Evolutionary conservation across 2,888 invertebrate species (phyloP), one percentile per base, ranked within the genome.

Genomic region (Chymomyza procnemis): DNA sequence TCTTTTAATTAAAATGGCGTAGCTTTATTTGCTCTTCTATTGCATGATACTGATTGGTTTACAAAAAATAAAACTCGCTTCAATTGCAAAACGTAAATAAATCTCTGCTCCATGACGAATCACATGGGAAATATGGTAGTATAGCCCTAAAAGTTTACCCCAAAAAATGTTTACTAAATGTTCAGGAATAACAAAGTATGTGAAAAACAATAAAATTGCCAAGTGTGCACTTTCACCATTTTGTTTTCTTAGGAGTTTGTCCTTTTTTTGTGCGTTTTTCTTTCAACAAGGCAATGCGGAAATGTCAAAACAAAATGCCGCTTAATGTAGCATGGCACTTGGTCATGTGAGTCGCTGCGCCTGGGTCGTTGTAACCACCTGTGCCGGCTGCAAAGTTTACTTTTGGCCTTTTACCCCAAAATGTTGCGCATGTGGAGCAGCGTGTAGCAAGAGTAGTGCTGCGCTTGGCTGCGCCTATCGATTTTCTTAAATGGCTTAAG

Each of bases 261-360:
- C 19, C 21, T 54, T 54, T 54, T 50, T 4, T 8, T 50, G 3
- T 4, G 48, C 48, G 14, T 54, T 54, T 54, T 54, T 21, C 54
- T 19, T 14, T 18, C 22, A 41, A 41, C 34, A 12, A 41, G 52
- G 62, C 54, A 22, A 61, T 73, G 66, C 73, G 69, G 72, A 75
- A 75, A 75, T 75, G 74, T 78, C 85, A 76, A 75, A 81, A 86
- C 83, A 85, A 83, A 83, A 83, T 76, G 85, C 72, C 85, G 82
- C 73, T 86, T 83, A 84, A 86, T 86, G 82, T 79, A 73, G 76
- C 82, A 71, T 84, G 74, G 73, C 78, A 72, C 73, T 61, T 57
- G 55, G 55, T 69, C 54, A 69, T 67, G 68, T 58, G 54, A 69
- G 63, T 54, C 30, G 41, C 26, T 48, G 46, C 56, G 56, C 48